Percentiles rank a stretch among this genome's conserved stretches.
Evolutionary conservation across 2,888 invertebrate genomes (phyloP).

Genomic region (Tachystola acroxantha): DNA sequence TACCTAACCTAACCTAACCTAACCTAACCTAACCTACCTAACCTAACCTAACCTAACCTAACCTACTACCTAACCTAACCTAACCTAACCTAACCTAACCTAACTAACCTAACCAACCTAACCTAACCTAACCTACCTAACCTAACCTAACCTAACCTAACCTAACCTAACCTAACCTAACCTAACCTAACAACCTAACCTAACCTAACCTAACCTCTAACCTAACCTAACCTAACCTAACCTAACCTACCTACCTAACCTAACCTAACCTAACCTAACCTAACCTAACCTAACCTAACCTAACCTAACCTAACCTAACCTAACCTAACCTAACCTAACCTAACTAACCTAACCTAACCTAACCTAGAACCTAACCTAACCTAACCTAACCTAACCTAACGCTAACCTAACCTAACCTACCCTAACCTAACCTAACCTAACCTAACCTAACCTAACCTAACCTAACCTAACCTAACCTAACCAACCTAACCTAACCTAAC

Average conservation of each 20-base stretch:
- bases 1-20: constrained; percentile 12
- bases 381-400: constrained; percentile 14
- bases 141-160: constrained; percentile 3
- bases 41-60: constrained; percentile 11
- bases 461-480: constrained; percentile 13
- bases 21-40: constrained; percentile 11
- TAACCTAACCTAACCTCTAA: constrained; percentile 8
- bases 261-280: constrained; percentile 14
- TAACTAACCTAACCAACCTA: constrained; percentile 14
- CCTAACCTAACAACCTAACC: constrained; percentile 8
- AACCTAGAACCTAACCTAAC: constrained; percentile 13
- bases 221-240: constrained; percentile 9
- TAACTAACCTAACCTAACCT: constrained; percentile 13
- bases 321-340: constrained; percentile 14
- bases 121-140: background rate
- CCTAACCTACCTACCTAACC: constrained; percentile 11
- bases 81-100: constrained; percentile 14
- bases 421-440: constrained; percentile 14
- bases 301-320: constrained; percentile 15
- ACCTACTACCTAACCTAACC: constrained; percentile 10
- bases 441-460: constrained; percentile 13
- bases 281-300: constrained; percentile 15
- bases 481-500: constrained; percentile 12
- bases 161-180: constrained; percentile 8
- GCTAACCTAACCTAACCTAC: constrained; percentile 14